These are phyloP conservation scores for Mylabris phalerata DNA, from an alignment of 1,140 invertebrate species.

Conservation along the genomic window DNA sequence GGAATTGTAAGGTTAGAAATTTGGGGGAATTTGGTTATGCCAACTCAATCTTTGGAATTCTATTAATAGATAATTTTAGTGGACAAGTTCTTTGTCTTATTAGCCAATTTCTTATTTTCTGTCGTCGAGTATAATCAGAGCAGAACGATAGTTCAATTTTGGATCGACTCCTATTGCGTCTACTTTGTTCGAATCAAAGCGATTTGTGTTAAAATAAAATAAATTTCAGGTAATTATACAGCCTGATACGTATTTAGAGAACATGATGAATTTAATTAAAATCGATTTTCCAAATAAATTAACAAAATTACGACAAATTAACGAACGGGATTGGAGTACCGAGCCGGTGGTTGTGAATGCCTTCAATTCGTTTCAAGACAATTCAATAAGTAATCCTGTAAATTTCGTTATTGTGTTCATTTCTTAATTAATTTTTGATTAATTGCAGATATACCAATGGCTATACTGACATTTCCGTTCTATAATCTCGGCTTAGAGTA, in stretches of 20 bases:
- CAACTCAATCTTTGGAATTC: too few species aligned
- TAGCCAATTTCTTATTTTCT: too few species aligned
- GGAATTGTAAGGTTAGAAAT: too few species aligned
- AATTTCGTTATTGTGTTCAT: slow-evolving; percentile 1
- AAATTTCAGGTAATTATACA: slow-evolving; percentile 21
- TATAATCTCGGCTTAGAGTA: slow-evolving; percentile 57
- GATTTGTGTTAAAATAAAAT: too few species aligned
- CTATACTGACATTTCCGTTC: slow-evolving; percentile 67
- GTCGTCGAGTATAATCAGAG: too few species aligned
- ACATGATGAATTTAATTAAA: slow-evolving; percentile 52
- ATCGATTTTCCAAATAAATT: slow-evolving; percentile 29
- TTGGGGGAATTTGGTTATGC: too few species aligned
- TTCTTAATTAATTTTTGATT: slow-evolving; percentile 8
- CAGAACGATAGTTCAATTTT: too few species aligned
- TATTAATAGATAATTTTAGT: too few species aligned
- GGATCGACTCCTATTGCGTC: too few species aligned
- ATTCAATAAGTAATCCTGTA: slow-evolving; percentile 65
- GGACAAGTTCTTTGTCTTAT: too few species aligned
- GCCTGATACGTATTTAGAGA: slow-evolving; percentile 52
- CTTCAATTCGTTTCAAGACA: slow-evolving; percentile 63
- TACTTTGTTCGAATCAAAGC: too few species aligned
- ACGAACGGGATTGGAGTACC: slow-evolving; percentile 53
- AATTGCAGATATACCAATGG: slow-evolving; percentile 63
- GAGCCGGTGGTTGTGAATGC: slow-evolving; percentile 69
- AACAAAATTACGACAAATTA: slow-evolving; percentile 30